A percentile compares a stretch with the other conserved stretches of the same genome.
Conservation (phyloP, 2,888 invertebrate species). For the Lasioglossum malachurum region DNA sequence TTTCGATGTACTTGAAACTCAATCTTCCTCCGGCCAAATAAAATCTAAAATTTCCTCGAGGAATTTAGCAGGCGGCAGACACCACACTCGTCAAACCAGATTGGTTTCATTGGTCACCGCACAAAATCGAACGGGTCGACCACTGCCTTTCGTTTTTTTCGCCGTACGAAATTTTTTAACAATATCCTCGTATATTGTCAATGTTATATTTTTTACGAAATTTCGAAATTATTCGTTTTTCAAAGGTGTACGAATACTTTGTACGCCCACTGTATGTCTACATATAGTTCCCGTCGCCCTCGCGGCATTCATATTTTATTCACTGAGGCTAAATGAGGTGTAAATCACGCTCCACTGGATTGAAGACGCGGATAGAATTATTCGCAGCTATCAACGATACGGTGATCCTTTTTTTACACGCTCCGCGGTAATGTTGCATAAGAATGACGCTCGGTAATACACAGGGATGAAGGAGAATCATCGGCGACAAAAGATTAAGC, state of each 20-base stretch:
- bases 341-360: conserved; percentile 76
- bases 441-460: not conserved
- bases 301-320: conserved; percentile 64
- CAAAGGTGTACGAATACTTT: too few relatives aligned
- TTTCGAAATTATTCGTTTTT: too few relatives aligned
- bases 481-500: not conserved
- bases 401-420: conserved; percentile 9
- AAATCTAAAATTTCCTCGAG: conserved; percentile 63
- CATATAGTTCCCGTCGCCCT: conserved; percentile 43
- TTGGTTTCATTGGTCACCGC: not conserved
- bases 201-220: too few relatives aligned
- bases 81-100: conserved; percentile 37
- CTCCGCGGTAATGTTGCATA: conserved; percentile 16
- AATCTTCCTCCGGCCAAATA: conserved; percentile 42
- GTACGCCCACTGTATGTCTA: too few relatives aligned
- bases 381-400: conserved; percentile 30
- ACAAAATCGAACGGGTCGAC: not conserved
- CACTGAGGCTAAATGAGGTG: conserved; percentile 68
- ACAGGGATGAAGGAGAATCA: not conserved
- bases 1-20: conserved; percentile 47
- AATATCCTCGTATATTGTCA: not conserved
- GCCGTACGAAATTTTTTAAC: not conserved
- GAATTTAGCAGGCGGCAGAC: conserved; percentile 29
- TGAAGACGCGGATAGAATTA: conserved; percentile 55
- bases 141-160: not conserved